Evolutionary conservation across 2,113 vertebrate species (phyloP).

Genomic region (Acanthochromis polyacanthus): DNA sequence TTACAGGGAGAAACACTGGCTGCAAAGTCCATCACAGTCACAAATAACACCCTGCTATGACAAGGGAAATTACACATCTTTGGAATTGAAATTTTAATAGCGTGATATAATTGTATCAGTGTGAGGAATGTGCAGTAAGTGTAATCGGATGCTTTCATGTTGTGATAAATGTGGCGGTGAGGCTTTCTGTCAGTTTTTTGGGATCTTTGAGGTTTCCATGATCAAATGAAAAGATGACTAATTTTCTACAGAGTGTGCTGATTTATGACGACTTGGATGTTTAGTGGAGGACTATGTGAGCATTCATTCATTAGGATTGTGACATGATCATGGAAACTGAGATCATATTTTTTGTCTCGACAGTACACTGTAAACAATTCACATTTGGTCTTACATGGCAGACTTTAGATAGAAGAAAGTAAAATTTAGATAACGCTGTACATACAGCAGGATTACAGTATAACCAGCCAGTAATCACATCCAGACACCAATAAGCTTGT

Average conservation of each 20-base stretch:
- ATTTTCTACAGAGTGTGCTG: slow-evolving; percentile 28
- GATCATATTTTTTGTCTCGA: background rate
- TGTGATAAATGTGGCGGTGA: slow-evolving; percentile 30
- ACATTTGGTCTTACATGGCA: slow-evolving; percentile 17
- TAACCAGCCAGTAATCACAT: slow-evolving; percentile 56
- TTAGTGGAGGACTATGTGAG: slow-evolving; percentile 46
- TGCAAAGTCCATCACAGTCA: slow-evolving; percentile 78
- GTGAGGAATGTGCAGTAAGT: slow-evolving; percentile 53
- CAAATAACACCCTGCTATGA: slow-evolving; percentile 81
- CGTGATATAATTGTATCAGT: slow-evolving; percentile 54
- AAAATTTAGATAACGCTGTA: slow-evolving; percentile 36
- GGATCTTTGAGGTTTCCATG: slow-evolving; percentile 35
- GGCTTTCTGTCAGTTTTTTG: slow-evolving; percentile 43
- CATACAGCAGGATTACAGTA: slow-evolving; percentile 51
- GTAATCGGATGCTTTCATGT: slow-evolving; percentile 59
- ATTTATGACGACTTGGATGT: slow-evolving; percentile 32
- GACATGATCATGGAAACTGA: slow-evolving; percentile 1
- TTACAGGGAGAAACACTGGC: slow-evolving; percentile 78
- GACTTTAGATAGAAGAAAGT: slow-evolving; percentile 3
- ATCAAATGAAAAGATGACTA: slow-evolving; percentile 42
- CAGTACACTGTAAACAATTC: slow-evolving; percentile 10
- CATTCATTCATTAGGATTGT: slow-evolving; percentile 29
- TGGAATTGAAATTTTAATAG: slow-evolving; percentile 70
- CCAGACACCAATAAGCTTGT: slow-evolving; percentile 55
- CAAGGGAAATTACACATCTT: slow-evolving; percentile 78